Base-by-base conservation (phyloP, 1,140 invertebrate species). In the Drosophila pectinifera region DNA sequence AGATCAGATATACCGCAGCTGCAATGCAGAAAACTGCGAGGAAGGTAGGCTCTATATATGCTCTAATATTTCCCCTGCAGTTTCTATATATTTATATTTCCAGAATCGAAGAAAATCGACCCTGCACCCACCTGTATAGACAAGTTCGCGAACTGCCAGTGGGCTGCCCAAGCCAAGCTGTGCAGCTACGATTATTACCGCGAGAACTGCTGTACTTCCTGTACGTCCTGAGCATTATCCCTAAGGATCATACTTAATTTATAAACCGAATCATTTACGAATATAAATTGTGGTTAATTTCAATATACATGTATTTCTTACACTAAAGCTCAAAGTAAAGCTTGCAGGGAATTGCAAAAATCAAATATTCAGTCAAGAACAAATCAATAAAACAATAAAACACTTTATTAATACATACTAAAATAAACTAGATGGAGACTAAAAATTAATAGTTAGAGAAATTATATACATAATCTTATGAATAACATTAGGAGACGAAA, bases 161-260 rank as follows among this genome's bases (percentile, higher is more conserved):
- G 97, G 67, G 96, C 97, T 0, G 94, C 95, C 0, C 95, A 96
- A 92, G 96, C 96, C 10, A 93, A 96, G 42, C 94, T 97, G 1
- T 98, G 97, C 91, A 94, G 94, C 81, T 97, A 97, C 89, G 94
- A 95, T 59, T 97, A 96, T 92, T 97, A 97, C 92, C 94, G 94
- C 34, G 94, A 94, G 38, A 95, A 95, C 46, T 98, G 97, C 83
- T 98, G 97, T 91, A 54, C 63, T 22, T 89, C 91, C 20, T 92
- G 91, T 58, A 69, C 77, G 18, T 53, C 48, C 13, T 38, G 48
- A 55, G 36, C 24, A 48, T 72, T 68, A 56, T 20, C 39, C 13
- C 5, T 68, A 65, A 22, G 36, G 28, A 42, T 31, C 64, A 51
- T 65, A 68, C 45, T 51, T 68, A 68, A 68, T 42, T 51, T 65